Percentiles rank a stretch among this genome's conserved stretches.
Conservation (phyloP, 2,113 vertebrate genomes). For the Ardeotis arabs region DNA sequence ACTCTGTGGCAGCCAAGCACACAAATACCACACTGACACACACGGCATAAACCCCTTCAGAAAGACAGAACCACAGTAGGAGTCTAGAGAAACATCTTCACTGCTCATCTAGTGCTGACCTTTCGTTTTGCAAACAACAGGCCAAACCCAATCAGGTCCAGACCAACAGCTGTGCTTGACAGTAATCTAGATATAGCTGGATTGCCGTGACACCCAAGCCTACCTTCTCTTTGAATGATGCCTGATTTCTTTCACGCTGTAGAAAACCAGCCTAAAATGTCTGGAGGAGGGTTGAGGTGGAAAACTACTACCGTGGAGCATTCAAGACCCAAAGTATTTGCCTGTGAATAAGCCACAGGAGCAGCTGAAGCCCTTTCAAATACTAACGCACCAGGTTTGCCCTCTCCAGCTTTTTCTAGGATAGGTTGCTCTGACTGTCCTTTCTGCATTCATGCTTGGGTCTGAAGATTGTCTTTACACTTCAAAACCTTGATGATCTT, state of each 20-base stretch:
- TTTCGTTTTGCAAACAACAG: background rate
- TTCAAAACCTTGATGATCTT: background rate
- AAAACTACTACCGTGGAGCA: background rate
- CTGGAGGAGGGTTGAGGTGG: background rate
- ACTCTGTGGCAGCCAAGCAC: background rate
- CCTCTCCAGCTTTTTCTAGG: background rate
- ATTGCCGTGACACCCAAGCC: background rate
- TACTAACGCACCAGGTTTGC: background rate
- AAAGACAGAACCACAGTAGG: background rate
- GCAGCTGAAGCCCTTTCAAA: background rate
- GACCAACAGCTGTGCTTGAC: background rate
- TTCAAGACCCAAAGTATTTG: background rate
- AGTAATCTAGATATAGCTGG: background rate
- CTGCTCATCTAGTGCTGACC: background rate
- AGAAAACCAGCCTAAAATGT: background rate
- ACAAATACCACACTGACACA: background rate
- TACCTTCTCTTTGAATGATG: background rate
- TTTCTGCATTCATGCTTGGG: background rate
- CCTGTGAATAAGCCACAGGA: background rate
- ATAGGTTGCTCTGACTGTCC: background rate
- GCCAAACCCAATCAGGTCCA: accelerated
- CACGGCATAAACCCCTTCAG: background rate
- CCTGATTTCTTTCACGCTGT: background rate
- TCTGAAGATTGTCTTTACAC: background rate
- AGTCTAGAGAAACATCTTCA: background rate